Evolutionary conservation across 1,140 invertebrate species (phyloP), one percentile per base, ranked within the genome.

Genomic region (Aplysia californica): DNA sequence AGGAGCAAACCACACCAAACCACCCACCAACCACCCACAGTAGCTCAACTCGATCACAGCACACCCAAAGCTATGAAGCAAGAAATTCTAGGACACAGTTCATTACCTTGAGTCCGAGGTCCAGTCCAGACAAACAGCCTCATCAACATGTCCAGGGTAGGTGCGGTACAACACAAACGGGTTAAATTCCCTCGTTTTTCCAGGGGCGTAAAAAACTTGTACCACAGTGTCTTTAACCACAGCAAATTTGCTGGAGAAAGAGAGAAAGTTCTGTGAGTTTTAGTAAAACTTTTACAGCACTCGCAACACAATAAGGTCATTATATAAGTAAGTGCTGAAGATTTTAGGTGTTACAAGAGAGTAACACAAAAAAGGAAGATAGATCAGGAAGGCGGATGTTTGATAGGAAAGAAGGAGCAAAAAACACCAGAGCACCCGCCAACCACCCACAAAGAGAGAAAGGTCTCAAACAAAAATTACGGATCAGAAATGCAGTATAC

Each of bases 51-150:
- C n/a, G n/a, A n/a, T n/a, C n/a, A n/a, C n/a, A n/a, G n/a, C n/a
- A n/a, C n/a, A n/a, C n/a, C n/a, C n/a, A n/a, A n/a, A n/a, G n/a
- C n/a, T n/a, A n/a, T n/a, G n/a, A n/a, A n/a, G n/a, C n/a, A n/a
- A n/a, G n/a, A n/a, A n/a, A n/a, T n/a, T n/a, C n/a, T n/a, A n/a
- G n/a, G n/a, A n/a, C n/a, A n/a, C n/a, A n/a, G n/a, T n/a, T n/a
- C n/a, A n/a, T 50, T 82, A 93, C 92, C 87, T 94, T 0, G 97
- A 98, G 90, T 98, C 97, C 56, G 91, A 92, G 0, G 96, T 97
- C 97, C 97, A 99, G 88, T 96, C 94, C 26, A 99, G 82, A 86
- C 93, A 96, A 0, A 94, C 95, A 0, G 95, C 94, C 76, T 96
- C 94, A 89, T 97, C 95, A 79, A 92, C 93, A 31, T 94, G 92